phyloP scores from a whole-genome alignment of 2,113 vertebrate genomes.

The Barnardius zonarius region DNA sequence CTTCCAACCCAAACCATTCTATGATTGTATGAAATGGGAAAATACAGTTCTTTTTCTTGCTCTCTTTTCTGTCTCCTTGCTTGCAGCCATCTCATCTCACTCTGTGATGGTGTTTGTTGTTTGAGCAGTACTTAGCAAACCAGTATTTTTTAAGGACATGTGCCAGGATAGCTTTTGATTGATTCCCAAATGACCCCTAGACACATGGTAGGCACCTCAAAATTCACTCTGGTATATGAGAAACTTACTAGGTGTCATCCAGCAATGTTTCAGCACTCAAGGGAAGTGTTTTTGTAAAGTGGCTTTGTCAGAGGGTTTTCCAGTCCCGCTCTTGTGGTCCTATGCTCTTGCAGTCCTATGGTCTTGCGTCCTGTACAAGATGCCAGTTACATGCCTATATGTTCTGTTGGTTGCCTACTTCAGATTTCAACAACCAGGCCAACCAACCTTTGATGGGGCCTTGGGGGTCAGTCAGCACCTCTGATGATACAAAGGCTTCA shows the following conservation, averaged over 20 bases:
- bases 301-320: background rate
- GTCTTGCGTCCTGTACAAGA: background rate
- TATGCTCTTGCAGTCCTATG: background rate
- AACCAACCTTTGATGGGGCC: background rate
- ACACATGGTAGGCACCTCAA: background rate
- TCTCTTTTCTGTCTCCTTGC: background rate
- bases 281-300: background rate
- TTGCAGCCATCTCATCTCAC: background rate
- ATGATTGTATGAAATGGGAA: background rate
- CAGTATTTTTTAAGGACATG: background rate
- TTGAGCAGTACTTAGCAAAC: background rate
- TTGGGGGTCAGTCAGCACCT: background rate
- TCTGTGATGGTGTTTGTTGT: background rate
- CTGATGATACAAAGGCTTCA: background rate
- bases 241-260: background rate
- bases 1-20: background rate
- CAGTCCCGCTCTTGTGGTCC: background rate
- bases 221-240: background rate
- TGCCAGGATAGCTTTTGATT: background rate
- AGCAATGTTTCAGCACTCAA: background rate
- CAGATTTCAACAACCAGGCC: background rate
- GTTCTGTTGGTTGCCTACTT: background rate
- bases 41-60: background rate
- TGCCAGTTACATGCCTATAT: fast-evolving
- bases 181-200: background rate